A percentile compares a stretch with the other conserved stretches of the same genome.
These are phyloP conservation scores for Myiopsitta monachus DNA, from an alignment of 2,113 vertebrate species.

Conservation along the genomic window DNA sequence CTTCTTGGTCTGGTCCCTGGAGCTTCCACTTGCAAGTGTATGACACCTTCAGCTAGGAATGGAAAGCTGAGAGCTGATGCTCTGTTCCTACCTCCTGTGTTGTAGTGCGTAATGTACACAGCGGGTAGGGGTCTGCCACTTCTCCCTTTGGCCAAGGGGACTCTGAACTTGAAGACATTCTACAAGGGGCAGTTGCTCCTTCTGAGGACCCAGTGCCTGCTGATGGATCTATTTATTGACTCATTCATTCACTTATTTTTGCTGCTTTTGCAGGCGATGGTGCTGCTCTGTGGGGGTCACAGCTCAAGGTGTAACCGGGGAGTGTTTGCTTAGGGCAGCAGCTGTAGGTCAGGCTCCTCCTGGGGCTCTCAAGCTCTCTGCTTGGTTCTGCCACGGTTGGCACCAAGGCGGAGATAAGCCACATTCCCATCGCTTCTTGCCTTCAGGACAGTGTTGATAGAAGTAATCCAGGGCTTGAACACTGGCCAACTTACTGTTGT, in stretches of 20 bases:
- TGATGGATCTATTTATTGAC: background rate
- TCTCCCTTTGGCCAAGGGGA: background rate
- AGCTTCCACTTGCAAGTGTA: background rate
- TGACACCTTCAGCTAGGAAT: rapidly evolving
- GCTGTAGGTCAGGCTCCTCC: background rate
- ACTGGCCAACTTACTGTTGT: background rate
- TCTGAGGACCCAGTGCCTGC: background rate
- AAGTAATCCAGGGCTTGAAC: background rate
- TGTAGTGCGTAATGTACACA: rapidly evolving
- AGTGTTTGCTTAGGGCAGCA: background rate
- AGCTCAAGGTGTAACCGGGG: background rate
- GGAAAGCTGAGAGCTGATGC: background rate
- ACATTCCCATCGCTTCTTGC: background rate
- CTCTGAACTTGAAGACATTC: background rate
- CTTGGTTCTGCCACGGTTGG: background rate
- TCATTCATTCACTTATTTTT: background rate
- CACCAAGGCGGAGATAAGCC: rapidly evolving
- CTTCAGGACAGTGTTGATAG: background rate
- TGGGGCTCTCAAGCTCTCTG: background rate
- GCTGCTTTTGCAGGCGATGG: rapidly evolving
- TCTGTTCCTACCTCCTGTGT: background rate
- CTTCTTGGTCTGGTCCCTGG: background rate
- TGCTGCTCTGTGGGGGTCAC: background rate
- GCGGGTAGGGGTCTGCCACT: background rate
- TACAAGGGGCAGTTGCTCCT: background rate